Percentiles rank a stretch among this genome's conserved stretches.
Evolutionary conservation across 2,888 invertebrate genomes (phyloP).

Genomic region (Drosophila flavopinicola): DNA sequence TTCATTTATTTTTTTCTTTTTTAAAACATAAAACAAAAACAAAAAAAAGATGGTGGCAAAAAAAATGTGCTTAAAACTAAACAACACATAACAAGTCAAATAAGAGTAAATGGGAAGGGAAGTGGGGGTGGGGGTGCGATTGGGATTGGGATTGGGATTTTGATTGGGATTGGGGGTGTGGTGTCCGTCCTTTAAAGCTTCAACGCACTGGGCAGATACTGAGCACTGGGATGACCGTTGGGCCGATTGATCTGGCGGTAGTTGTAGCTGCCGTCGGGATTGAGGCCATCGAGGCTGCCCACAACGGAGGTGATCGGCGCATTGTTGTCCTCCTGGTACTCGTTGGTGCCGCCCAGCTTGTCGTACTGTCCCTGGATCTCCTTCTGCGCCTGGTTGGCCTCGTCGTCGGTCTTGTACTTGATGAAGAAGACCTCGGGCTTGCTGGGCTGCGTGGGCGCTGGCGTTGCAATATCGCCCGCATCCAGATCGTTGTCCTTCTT

Average conservation of each 20-base stretch:
- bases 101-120: slow-evolving; percentile 8
- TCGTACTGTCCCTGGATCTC: slow-evolving; percentile 84
- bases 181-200: slow-evolving; percentile 41
- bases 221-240: slow-evolving; percentile 51
- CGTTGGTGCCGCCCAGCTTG: slow-evolving; percentile 80
- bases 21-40: slow-evolving; percentile 42
- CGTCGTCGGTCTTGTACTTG: slow-evolving; percentile 84
- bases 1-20: slow-evolving; percentile 42
- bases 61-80: slow-evolving; percentile 61
- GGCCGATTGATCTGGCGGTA: slow-evolving; percentile 71
- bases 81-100: slow-evolving; percentile 54
- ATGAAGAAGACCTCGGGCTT: slow-evolving; percentile 85
- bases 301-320: slow-evolving; percentile 81
- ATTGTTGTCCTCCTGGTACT: slow-evolving; percentile 78
- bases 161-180: not conserved
- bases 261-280: slow-evolving; percentile 81
- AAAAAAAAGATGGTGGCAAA: slow-evolving; percentile 45
- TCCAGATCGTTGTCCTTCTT: slow-evolving; percentile 82
- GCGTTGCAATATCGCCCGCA: slow-evolving; percentile 81
- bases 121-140: slow-evolving; percentile 1
- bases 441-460: slow-evolving; percentile 82
- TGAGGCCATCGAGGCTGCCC: slow-evolving; percentile 79
- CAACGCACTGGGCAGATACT: slow-evolving; percentile 75
- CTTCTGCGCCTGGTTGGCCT: slow-evolving; percentile 83
- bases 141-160: too few relatives aligned